Evolutionary conservation across 2,888 invertebrate genomes (phyloP).

Genomic region (Tiliacea aurago): DNA sequence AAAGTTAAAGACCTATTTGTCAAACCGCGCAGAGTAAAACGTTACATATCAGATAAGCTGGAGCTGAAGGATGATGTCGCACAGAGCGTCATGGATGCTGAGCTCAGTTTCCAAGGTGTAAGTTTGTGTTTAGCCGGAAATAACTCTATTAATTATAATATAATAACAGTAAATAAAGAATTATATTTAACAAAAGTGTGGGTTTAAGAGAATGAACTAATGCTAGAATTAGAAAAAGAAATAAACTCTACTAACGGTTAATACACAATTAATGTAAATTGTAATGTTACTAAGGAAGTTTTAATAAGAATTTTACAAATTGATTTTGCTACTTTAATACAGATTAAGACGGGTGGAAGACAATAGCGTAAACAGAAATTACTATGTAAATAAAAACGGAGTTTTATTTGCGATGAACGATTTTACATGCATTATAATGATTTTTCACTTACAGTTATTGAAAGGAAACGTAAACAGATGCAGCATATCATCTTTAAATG

Average conservation of each 20-base stretch:
- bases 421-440: neutral
- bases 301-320: neutral
- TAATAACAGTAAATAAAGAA: neutral
- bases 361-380: neutral
- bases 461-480: conserved; percentile 79
- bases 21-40: conserved; percentile 83
- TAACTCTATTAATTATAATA: conserved; percentile 31
- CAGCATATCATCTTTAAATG: conserved; percentile 70
- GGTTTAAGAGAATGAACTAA: neutral
- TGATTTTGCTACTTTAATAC: neutral
- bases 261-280: neutral
- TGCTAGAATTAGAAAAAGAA: neutral
- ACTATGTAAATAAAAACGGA: neutral
- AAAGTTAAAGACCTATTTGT: conserved; percentile 87
- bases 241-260: conserved; percentile 7
- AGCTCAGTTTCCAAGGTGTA: conserved; percentile 89
- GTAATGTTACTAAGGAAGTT: neutral
- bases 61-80: conserved; percentile 78
- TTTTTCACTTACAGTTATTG: conserved; percentile 76
- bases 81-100: conserved; percentile 84
- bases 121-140: conserved; percentile 70
- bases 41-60: conserved; percentile 79
- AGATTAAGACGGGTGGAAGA: neutral
- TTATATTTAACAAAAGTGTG: conserved; percentile 12
- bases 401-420: neutral